phyloP scores from a whole-genome alignment of 1,140 invertebrate species.

The Formica selysi region DNA sequence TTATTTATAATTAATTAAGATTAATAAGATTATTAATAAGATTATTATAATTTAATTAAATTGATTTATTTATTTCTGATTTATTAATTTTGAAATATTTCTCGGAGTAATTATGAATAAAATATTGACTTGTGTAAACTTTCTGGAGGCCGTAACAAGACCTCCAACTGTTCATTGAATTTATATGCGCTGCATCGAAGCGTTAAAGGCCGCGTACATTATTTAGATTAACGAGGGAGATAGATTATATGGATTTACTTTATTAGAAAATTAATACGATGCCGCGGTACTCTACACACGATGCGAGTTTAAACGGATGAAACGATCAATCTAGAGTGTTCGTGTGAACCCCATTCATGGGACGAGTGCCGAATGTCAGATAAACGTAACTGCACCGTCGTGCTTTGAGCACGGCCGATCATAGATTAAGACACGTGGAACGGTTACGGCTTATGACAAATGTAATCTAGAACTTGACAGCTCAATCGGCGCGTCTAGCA shows the following conservation, averaged over 20 bases:
- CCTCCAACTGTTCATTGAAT: conserved; percentile 16
- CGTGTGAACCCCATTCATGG: conserved; percentile 54
- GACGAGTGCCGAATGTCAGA: conserved; percentile 54
- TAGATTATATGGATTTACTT: conserved; percentile 32
- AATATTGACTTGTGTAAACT: conserved; percentile 37
- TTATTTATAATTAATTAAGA: no score
- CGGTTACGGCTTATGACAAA: conserved; percentile 78
- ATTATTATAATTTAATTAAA: background rate
- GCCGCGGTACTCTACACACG: background rate
- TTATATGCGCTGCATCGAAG: conserved; percentile 20
- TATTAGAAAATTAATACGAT: conserved; percentile 54
- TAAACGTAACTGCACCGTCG: conserved; percentile 36
- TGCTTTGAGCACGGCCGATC: conserved; percentile 58
- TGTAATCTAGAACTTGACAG: conserved; percentile 78
- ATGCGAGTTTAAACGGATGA: background rate
- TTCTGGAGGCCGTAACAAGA: conserved; percentile 1
- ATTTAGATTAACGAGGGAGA: conserved; percentile 49
- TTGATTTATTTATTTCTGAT: background rate
- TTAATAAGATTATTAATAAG: background rate
- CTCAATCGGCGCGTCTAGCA: conserved; percentile 70
- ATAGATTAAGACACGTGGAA: conserved; percentile 68
- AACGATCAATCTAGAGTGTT: conserved; percentile 52
- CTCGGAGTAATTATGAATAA: background rate
- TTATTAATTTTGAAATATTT: background rate
- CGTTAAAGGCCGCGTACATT: conserved; percentile 16